Evolutionary conservation across 2,113 vertebrate species (phyloP).

Genomic region (Aegithalos caudatus): DNA sequence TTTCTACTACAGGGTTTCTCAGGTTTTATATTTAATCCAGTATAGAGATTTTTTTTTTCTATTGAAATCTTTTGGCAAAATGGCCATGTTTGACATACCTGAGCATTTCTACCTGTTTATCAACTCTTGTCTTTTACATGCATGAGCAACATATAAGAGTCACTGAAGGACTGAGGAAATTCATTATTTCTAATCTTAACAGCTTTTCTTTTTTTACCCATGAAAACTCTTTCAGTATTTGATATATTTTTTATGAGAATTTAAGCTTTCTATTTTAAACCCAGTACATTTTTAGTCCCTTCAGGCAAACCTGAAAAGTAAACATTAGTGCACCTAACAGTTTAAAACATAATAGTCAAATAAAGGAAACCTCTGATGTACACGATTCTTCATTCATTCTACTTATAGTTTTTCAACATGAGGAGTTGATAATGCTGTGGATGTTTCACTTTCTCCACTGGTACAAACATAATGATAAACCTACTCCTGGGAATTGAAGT

Average conservation of each 20-base stretch:
- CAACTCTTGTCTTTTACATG: not conserved
- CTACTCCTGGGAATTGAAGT: not conserved
- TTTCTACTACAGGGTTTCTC: not conserved
- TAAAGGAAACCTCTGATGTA: not conserved
- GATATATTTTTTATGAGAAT: not conserved
- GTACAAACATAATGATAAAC: not conserved
- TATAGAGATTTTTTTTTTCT: not conserved
- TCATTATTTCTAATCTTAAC: not conserved
- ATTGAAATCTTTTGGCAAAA: not conserved
- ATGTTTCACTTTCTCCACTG: not conserved
- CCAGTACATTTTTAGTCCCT: not conserved
- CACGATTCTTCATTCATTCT: not conserved
- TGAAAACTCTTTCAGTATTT: not conserved
- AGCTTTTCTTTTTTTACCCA: not conserved
- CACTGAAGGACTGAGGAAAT: not conserved
- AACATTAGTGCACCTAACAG: not conserved
- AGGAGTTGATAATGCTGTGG: not conserved
- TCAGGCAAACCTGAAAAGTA: not conserved
- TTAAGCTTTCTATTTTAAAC: not conserved
- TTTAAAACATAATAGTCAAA: not conserved
- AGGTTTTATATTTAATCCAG: not conserved
- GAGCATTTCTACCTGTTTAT: not conserved
- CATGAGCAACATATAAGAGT: accelerated
- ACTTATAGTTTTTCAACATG: not conserved
- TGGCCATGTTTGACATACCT: not conserved